A percentile compares a stretch with the other conserved stretches of the same genome.
Evolutionary conservation across 2,113 vertebrate genomes (phyloP).

Genomic region (Indicator maculatus): DNA sequence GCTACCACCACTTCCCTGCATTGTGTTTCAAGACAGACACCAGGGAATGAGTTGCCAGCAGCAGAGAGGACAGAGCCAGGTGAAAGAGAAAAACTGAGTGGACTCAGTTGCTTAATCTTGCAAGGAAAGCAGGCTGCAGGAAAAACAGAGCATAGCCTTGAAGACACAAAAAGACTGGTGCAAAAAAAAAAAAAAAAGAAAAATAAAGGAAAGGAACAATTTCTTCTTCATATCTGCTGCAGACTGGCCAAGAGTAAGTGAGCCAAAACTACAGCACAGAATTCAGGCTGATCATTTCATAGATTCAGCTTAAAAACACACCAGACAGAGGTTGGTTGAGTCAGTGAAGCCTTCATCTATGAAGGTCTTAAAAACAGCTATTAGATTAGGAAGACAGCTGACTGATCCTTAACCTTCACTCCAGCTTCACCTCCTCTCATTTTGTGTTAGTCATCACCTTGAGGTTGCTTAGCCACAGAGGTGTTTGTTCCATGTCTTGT

Average conservation of each 20-base stretch:
- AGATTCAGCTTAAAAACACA: background rate
- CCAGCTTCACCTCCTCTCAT: background rate
- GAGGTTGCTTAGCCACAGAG: background rate
- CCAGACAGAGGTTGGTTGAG: background rate
- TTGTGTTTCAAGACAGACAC: background rate
- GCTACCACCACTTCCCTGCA: background rate
- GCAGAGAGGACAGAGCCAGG: background rate
- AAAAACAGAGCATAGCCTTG: background rate
- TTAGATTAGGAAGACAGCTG: background rate
- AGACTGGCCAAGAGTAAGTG: background rate
- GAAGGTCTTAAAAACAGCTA: background rate
- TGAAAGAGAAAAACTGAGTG: background rate
- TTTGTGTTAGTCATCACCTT: background rate
- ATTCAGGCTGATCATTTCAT: background rate
- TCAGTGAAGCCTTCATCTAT: background rate
- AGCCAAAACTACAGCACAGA: background rate
- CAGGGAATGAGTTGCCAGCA: background rate
- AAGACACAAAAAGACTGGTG: background rate
- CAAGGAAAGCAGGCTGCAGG: background rate
- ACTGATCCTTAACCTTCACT: background rate
- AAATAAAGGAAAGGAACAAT: background rate
- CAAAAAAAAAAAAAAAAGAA: background rate
- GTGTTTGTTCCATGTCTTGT: background rate
- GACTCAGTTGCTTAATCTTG: background rate
- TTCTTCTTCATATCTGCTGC: background rate